Evolutionary conservation across 2,888 invertebrate species (phyloP), one percentile per base, ranked within the genome.

Genomic region (Parthenolecanium corni): DNA sequence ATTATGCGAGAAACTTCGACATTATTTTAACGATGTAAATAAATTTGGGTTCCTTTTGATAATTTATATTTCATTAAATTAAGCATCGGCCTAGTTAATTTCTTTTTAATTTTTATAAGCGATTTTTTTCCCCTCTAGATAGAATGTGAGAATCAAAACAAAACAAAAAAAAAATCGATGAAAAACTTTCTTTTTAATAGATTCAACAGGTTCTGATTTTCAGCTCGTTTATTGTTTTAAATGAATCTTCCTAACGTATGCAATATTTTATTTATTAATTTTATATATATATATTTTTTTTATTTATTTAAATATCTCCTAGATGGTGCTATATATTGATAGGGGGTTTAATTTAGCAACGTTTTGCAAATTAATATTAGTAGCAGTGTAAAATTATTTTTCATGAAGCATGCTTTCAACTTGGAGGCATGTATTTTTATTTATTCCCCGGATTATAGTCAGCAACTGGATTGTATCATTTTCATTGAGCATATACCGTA

Each of bases 21-120:
- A 49, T 31, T 31, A 23, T 31, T 31, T 4, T 31, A 31, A 31
- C 9, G 9, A 6, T 31, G 31, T 31, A 31, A 31, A 31, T 31
- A 31, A 31, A 4, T 31, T 31, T 9, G 31, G 31, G 31, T 31
- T 31, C 31, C 31, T 31, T 25, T 23, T n/a, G 16, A 51, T 51
- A 24, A 25, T 52, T 52, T n/a, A 52, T 31, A 52, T 52, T 38
- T 52, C 52, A 20, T 52, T 52, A 12, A 20, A 23, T 21, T 24
- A 31, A 31, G 31, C 9, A 31, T 31, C 31, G 31, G 31, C 9
- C 31, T 31, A 53, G 21, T 54, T 54, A 23, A 14, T 44, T 54
- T 54, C 16, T 54, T 40, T 38, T 54, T 23, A 44, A 44, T 18
- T 18, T 44, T 16, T 44, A 16, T 6, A 44, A 3, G n/a, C 42